Percentiles rank a stretch among this genome's conserved stretches.
phyloP scores from a whole-genome alignment of 2,888 invertebrate species.

The Oasisia sp. region DNA sequence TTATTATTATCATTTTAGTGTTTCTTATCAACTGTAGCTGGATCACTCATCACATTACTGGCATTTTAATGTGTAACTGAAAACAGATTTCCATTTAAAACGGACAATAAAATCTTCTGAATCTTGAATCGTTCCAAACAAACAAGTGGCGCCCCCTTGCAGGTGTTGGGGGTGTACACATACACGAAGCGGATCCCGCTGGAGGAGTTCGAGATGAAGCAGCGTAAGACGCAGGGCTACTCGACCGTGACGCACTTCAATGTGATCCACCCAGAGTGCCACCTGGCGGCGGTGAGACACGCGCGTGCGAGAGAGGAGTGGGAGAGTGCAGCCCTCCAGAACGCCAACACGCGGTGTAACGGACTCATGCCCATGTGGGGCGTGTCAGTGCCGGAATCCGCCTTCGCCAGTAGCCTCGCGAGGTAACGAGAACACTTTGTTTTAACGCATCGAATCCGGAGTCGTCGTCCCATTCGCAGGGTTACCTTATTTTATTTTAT shows the following conservation, averaged over 20 bases:
- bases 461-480: too few species aligned
- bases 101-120: too few species aligned
- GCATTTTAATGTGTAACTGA: too few species aligned
- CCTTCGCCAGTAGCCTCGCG: slow-evolving; percentile 88
- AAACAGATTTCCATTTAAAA: too few species aligned
- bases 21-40: too few species aligned
- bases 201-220: slow-evolving; percentile 90
- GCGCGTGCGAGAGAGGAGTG: slow-evolving; percentile 88
- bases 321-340: slow-evolving; percentile 97
- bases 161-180: slow-evolving; percentile 95
- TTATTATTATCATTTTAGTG: too few species aligned
- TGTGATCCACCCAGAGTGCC: slow-evolving; percentile 97
- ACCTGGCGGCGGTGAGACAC: slow-evolving; percentile 89
- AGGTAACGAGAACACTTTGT: slow-evolving; percentile 70
- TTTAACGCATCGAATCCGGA: too few species aligned
- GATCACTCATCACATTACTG: too few species aligned
- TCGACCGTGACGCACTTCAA: slow-evolving; percentile 98
- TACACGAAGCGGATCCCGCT: slow-evolving; percentile 94
- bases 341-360: slow-evolving; percentile 97
- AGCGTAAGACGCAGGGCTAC: slow-evolving; percentile 83
- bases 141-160: slow-evolving; percentile 55
- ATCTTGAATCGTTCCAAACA: too few species aligned
- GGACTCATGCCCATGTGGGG: slow-evolving; percentile 97
- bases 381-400: slow-evolving; percentile 70
- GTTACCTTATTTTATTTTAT: too few species aligned